Evolutionary conservation across 2,797 vertebrate genomes (phyloP), one percentile per base, ranked within the genome.

Genomic region (Danio choprae): DNA sequence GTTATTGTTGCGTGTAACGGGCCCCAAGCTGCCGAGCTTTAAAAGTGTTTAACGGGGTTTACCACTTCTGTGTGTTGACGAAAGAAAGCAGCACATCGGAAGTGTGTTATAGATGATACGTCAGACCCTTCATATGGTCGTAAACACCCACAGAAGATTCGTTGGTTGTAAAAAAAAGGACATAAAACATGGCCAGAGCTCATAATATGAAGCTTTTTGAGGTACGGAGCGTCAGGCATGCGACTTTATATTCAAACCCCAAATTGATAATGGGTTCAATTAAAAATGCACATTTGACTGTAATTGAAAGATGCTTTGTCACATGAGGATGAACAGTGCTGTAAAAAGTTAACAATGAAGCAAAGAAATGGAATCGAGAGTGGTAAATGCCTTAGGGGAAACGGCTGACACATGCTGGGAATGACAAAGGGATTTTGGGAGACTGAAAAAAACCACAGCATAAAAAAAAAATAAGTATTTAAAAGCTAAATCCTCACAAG

Each of bases 1-100:
- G 90, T 90, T 86, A 89, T 87, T 84, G 89, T 89, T 86, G 88
- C 90, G 86, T 91, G 90, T 90, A 91, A 92, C 90, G 84, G 87
- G 86, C 86, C 87, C 84, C 75, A 74, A 88, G 90, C 59, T 80
- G 84, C 51, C 60, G 43, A 41, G 29, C 75, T 90, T 91, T 88
- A 87, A 85, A 89, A 79, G 84, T 12, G 81, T 92, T 93, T 93
- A 92, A 91, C 90, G 88, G 91, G 87, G 90, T 92, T 91, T 90
- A 92, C 91, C 86, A 85, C 89, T 84, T 88, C 87, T 80, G 81
- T 79, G 83, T 88, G 67, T 44, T 74, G 77, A 73, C 69, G 50
- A 55, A 80, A 65, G 77, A 55, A 73, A 79, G 76, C 46, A 59
- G 85, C 76, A 78, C 75, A 86, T 88, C 82, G 82, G 84, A 83